Percentiles rank a stretch among this genome's conserved stretches.
Conservation (phyloP, 2,888 invertebrate genomes). For the Nomada fucata region DNA sequence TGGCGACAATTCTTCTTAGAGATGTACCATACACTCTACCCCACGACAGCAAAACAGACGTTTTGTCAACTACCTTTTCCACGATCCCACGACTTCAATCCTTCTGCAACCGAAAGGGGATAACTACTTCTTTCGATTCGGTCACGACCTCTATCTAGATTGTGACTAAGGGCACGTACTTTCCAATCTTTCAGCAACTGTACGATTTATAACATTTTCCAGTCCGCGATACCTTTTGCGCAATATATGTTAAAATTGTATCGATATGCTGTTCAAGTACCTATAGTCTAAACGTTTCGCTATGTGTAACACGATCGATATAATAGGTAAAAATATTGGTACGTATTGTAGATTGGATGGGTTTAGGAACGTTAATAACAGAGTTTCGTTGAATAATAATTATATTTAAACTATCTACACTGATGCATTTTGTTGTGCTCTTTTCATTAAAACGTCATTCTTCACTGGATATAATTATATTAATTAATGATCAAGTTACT, state of each 20-base stretch:
- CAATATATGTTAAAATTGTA: not conserved
- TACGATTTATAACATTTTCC: not conserved
- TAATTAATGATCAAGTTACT: no score
- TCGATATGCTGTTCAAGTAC: constrained; percentile 15
- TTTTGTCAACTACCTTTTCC: constrained; percentile 62
- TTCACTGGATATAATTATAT: no score
- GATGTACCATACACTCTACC: constrained; percentile 42
- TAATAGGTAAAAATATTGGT: constrained; percentile 15
- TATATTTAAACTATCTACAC: not conserved
- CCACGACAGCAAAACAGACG: constrained; percentile 45
- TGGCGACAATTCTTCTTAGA: not conserved
- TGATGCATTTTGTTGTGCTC: not conserved
- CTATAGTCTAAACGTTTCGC: constrained; percentile 16
- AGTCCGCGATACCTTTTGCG: not conserved
- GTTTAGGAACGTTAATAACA: constrained; percentile 15
- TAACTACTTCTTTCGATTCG: constrained; percentile 23
- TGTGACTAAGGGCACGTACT: constrained; percentile 47
- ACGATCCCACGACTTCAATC: constrained; percentile 52
- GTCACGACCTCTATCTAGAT: constrained; percentile 51
- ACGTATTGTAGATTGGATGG: not conserved
- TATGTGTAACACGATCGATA: constrained; percentile 29
- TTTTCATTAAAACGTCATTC: not conserved
- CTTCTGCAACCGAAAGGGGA: constrained; percentile 49
- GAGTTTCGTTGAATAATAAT: not conserved
- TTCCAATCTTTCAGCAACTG: not conserved